Base-by-base conservation (phyloP, 1,140 invertebrate genomes). In the Proctacanthus coquilletti region DNA sequence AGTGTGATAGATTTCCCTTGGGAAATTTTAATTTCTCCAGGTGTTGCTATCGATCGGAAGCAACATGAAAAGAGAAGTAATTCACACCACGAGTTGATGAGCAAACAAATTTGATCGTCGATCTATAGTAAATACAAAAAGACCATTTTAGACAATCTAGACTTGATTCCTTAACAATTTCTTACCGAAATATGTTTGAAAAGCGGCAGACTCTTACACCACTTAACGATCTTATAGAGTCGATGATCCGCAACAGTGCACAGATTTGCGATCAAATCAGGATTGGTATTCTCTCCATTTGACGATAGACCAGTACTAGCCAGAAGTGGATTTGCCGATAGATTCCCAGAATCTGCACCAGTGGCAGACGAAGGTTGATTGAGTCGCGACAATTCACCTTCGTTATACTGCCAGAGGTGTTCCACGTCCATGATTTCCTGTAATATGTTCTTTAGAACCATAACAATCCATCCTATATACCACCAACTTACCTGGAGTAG, bases 61-160 rank as follows among this genome's bases (percentile, higher is more conserved):
- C 86, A 91, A 62, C 86, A 92, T 14, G 86, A 92, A 52, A 96
- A 81, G 20, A 94, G 70, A 39, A 97, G 62, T 36, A 98, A 62
- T 62, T 98, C 92, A 62, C 89, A 94, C 92, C 92, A 98, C 29
- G 89, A 92, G 62, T 96, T 96, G 48, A 96, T 93, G 25, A 98
- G 72, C 45, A 98, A 64, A 51, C 88, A 83, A 42, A 94, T 96
- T 65, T 96, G 92, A 69, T 98, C 92, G 64, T 94, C 88, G 51
- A 91, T 89, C 82, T 86, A 60, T 47, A 42, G 51, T 47, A 49
- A 49, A 45, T 36, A 42, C 34, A 36, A 37, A 42, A 39, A 29
- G 34, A 30, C 21, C 32, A 41, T 2, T 2, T 18, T 11, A 29
- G 37, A 10, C 21, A 17, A 30, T 19, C 27, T 41, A 15, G 3